A percentile compares a stretch with the other conserved stretches of the same genome.
Evolutionary conservation across 2,113 vertebrate species (phyloP).

Genomic region (Todiramphus saurophagus): DNA sequence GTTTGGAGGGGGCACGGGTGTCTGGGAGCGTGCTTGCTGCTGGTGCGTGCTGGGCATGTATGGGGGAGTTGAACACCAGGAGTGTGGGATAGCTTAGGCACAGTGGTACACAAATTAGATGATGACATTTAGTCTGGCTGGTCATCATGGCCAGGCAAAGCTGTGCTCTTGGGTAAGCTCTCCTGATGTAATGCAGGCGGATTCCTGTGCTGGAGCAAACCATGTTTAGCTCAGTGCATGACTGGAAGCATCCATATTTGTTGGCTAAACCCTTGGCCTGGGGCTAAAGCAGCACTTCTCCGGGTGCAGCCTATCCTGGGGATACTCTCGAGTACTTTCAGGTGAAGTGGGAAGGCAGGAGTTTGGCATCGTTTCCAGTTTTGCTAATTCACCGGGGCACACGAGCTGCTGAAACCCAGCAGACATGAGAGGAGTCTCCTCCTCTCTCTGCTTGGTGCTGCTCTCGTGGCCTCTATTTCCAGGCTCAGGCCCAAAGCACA

Average conservation of each 20-base stretch:
- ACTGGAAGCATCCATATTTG: not conserved
- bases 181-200: not conserved
- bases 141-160: not conserved
- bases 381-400: not conserved
- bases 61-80: not conserved
- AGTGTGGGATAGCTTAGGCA: not conserved
- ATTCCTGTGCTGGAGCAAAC: not conserved
- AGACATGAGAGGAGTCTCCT: not conserved
- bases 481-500: not conserved
- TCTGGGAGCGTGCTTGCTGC: not conserved
- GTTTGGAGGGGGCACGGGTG: not conserved
- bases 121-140: not conserved
- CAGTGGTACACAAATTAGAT: not conserved
- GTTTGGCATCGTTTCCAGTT: not conserved
- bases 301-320: not conserved
- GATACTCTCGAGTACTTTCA: not conserved
- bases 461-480: fast-evolving
- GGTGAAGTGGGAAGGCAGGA: not conserved
- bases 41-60: not conserved
- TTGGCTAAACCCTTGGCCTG: not conserved
- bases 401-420: not conserved
- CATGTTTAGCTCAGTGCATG: fast-evolving
- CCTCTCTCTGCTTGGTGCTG: not conserved
- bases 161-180: not conserved
- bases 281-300: not conserved